These are phyloP conservation scores for Alviniconcha marisindica DNA, from an alignment of 1,140 invertebrate species.

Conservation along the genomic window DNA sequence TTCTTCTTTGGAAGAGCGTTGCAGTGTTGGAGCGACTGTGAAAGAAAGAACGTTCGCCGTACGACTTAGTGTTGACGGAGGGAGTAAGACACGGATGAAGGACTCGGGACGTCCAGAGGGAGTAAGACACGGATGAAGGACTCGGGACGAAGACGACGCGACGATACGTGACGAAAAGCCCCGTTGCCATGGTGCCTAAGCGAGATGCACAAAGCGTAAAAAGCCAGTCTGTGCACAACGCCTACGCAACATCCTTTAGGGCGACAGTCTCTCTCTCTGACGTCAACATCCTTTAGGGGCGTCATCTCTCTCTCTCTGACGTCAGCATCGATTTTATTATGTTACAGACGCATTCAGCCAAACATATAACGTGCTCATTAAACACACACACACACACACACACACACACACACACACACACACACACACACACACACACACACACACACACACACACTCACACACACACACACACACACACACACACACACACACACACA, in stretches of 20 bases:
- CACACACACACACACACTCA: conserved; percentile 6
- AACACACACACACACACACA: not conserved
- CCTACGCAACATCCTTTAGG: conserved; percentile 1
- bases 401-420: conserved; percentile 5
- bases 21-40: no score
- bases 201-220: not conserved
- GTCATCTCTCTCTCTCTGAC: not conserved
- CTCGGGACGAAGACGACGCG: no score
- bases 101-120: no score
- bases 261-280: not conserved
- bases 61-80: no score
- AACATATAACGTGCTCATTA: not conserved
- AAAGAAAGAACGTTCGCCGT: no score
- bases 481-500: not conserved
- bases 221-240: not conserved
- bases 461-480: not conserved
- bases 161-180: not conserved
- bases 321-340: not conserved
- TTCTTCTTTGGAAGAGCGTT: no score
- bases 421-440: conserved; percentile 4
- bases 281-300: conserved; percentile 15
- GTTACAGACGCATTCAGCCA: not conserved
- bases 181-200: conserved; percentile 16
- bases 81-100: no score
- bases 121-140: no score